Percentiles rank a stretch among this genome's conserved stretches.
Conservation (phyloP, 1,140 invertebrate species). For the Pseudachorutes palmiensis region DNA sequence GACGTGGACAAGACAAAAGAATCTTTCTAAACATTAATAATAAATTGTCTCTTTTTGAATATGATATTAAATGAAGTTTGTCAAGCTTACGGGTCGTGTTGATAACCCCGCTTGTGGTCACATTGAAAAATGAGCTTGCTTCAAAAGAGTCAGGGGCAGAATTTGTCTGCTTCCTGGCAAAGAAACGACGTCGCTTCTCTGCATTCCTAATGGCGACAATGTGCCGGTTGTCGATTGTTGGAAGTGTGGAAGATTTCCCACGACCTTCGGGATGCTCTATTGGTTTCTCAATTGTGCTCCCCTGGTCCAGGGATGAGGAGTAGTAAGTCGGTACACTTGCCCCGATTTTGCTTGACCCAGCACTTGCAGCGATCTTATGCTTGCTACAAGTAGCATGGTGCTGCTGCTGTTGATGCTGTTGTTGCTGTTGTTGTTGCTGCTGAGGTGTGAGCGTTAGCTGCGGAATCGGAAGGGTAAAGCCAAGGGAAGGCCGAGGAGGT, state of each 20-base stretch:
- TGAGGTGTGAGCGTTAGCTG: not conserved
- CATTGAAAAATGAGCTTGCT: slow-evolving; percentile 32
- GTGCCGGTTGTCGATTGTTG: slow-evolving; percentile 28
- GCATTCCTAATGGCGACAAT: slow-evolving; percentile 34
- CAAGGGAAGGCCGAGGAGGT: slow-evolving; percentile 1
- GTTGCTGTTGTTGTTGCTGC: not conserved
- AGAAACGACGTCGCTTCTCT: slow-evolving; percentile 41
- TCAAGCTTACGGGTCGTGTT: slow-evolving; percentile 37
- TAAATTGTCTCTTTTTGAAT: too few species aligned
- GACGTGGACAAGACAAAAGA: too few species aligned
- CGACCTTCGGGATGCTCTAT: slow-evolving; percentile 5
- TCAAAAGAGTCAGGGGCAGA: slow-evolving; percentile 47
- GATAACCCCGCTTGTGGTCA: slow-evolving; percentile 37
- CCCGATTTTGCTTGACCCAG: not conserved
- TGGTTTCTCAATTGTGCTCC: not conserved
- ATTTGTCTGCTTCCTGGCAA: slow-evolving; percentile 46
- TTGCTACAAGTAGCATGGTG: not conserved
- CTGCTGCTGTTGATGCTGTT: not conserved
- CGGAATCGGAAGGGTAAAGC: slow-evolving; percentile 21
- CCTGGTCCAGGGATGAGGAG: not conserved
- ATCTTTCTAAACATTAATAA: too few species aligned
- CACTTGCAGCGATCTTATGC: not conserved
- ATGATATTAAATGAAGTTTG: too few species aligned
- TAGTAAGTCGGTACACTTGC: not conserved
- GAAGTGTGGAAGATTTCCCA: slow-evolving; percentile 25